Conservation (phyloP, 2,888 invertebrate species). For the Epistrophella euchroma region DNA sequence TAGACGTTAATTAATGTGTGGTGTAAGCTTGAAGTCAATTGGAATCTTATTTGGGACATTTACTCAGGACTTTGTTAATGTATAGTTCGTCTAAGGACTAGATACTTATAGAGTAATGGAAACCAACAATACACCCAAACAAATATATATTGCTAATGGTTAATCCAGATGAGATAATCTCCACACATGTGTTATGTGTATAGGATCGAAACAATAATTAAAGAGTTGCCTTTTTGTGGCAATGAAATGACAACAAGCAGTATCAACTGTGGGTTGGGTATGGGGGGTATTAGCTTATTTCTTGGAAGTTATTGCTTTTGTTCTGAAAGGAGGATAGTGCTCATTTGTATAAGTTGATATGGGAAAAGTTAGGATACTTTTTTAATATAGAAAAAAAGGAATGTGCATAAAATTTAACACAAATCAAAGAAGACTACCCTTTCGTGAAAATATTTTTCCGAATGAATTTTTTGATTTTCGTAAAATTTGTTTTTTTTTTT, state of each 20-base stretch:
- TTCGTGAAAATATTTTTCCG: no score
- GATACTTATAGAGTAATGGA: constrained; percentile 27
- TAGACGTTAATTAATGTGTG: constrained; percentile 74
- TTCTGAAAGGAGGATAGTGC: background rate
- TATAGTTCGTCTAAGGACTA: constrained; percentile 9
- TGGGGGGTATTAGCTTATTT: constrained; percentile 31
- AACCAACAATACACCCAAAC: constrained; percentile 46
- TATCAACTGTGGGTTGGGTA: background rate
- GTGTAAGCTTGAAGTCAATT: constrained; percentile 68
- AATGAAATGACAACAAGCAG: constrained; percentile 31
- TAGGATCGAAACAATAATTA: constrained; percentile 34
- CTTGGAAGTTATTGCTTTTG: constrained; percentile 8
- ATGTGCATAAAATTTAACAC: no score
- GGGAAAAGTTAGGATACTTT: background rate
- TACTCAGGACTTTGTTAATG: constrained; percentile 39
- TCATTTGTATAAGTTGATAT: background rate
- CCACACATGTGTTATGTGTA: background rate
- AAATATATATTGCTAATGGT: constrained; percentile 8
- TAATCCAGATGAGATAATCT: constrained; percentile 64
- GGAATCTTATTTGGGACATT: constrained; percentile 71
- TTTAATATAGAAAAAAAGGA: no score
- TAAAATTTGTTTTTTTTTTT: no score
- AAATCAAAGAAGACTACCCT: no score
- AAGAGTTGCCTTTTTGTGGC: constrained; percentile 36
- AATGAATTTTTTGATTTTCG: no score